A percentile compares a stretch with the other conserved stretches of the same genome.
phyloP scores from a whole-genome alignment of 1,140 invertebrate genomes.

The Lysiphlebus fabarum region DNA sequence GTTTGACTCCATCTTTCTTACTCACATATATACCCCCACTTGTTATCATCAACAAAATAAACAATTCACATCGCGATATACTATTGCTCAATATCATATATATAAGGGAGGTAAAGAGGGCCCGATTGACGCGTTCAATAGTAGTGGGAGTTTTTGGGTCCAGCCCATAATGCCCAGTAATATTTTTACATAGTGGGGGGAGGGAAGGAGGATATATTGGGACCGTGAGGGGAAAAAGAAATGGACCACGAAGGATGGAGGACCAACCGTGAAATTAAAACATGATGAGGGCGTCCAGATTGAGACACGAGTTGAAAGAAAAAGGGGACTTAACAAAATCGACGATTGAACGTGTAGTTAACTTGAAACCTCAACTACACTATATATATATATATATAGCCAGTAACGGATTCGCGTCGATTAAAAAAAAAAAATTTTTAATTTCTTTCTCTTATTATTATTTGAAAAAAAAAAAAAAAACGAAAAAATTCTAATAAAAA shows the following conservation, averaged over 20 bases:
- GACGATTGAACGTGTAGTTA: conserved; percentile 18
- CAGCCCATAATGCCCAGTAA: conserved; percentile 16
- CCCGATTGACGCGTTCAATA: background rate
- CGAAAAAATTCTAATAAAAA: no score
- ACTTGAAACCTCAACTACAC: background rate
- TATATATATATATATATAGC: no score
- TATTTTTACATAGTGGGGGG: conserved; percentile 20
- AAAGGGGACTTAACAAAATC: conserved; percentile 10
- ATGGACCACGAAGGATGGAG: conserved; percentile 33
- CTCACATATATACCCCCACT: background rate
- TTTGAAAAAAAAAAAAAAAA: no score
- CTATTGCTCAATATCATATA: no score
- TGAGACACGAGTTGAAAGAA: conserved; percentile 40
- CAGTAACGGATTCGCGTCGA: no score
- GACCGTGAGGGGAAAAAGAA: conserved; percentile 26
- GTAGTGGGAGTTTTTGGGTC: background rate
- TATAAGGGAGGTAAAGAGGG: background rate
- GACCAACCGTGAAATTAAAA: conserved; percentile 52
- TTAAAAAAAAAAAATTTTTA: no score
- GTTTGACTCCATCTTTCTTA: background rate
- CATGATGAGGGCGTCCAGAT: conserved; percentile 48
- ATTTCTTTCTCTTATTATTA: no score
- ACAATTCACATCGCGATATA: background rate
- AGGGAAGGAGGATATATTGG: conserved; percentile 17
- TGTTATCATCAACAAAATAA: conserved; percentile 7